Evolutionary conservation across 2,888 invertebrate species (phyloP).

Genomic region (Mesochorus sp.): DNA sequence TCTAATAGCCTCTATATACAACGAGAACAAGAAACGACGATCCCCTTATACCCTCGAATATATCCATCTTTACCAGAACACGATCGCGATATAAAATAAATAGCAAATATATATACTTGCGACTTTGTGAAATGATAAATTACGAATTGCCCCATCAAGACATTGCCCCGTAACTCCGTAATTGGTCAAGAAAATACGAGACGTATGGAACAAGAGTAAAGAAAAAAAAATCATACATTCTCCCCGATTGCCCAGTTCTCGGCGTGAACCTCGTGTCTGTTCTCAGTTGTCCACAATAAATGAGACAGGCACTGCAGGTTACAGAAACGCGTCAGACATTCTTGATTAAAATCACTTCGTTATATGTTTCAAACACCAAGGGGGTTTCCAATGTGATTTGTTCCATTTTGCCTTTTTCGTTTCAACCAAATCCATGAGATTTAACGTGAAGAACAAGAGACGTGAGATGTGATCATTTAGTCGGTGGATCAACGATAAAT

Average conservation of each 20-base stretch:
- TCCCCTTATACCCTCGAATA: background rate
- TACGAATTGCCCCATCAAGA: constrained; percentile 22
- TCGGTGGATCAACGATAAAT: constrained; percentile 3
- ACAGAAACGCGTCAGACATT: constrained; percentile 16
- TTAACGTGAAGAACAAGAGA: background rate
- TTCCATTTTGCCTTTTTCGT: constrained; percentile 30
- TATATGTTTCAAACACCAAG: constrained; percentile 11
- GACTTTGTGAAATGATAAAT: constrained; percentile 44
- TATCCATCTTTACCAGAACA: background rate
- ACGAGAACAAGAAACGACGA: constrained; percentile 12
- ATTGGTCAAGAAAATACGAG: constrained; percentile 41
- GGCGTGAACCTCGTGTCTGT: background rate
- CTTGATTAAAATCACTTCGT: constrained; percentile 31
- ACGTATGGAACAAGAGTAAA: background rate
- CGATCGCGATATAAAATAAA: constrained; percentile 24
- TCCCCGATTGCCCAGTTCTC: constrained; percentile 6
- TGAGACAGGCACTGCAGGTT: constrained; percentile 20
- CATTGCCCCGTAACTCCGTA: constrained; percentile 25
- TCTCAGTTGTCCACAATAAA: constrained; percentile 33
- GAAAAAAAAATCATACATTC: constrained; percentile 31
- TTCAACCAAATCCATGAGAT: background rate
- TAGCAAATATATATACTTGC: constrained; percentile 15
- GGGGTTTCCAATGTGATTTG: constrained; percentile 22
- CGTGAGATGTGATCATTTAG: background rate
- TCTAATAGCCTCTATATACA: constrained; percentile 43